Base-by-base conservation (phyloP, 2,888 invertebrate species). In the Brachyptera putata region DNA sequence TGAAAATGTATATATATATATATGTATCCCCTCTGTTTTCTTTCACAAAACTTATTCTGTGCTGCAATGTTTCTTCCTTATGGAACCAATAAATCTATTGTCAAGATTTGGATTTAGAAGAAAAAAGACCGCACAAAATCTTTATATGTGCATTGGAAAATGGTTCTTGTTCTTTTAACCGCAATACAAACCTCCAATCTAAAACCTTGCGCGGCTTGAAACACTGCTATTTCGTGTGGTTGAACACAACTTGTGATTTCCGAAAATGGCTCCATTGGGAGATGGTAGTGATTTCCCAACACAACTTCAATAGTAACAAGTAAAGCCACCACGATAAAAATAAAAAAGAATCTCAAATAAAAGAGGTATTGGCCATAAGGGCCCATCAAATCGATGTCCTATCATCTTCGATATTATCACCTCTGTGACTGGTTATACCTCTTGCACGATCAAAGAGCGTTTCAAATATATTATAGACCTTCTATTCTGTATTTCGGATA, bases 211-310 rank as follows among this genome's bases (percentile, higher is more conserved):
- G 18, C 53, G 21, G 30, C 50, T 5, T 30, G 14, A n/a, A 18
- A 50, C 26, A 50, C 43, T 58, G 50, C 36, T 22, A 59, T 59
- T 59, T 59, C 50, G 53, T 50, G 57, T 18, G 21, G 34, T 50
- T 14, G 50, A 57, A 46, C 57, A 36, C 49, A 61, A 61, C 41
- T 57, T 57, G 58, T 61, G 57, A 57, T 61, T 60, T 25, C 39
- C 39, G 49, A 61, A 61, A 61, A 61, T 39, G 57, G 49, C 57
- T 50, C 61, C 50, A 26, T 21, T 41, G 61, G 61, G 61, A 61
- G 57, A 56, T 56, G 36, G 61, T 43, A 56, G 56, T 57, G 61
- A 57, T 57, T 61, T 61, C 50, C 61, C 39, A 36, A 57, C 60
- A 48, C 48, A 46, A 48, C 36, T 48, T 57, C 56, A 26, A 41